Percentiles rank a stretch among this genome's conserved stretches.
phyloP scores from a whole-genome alignment of 2,797 vertebrate genomes.

The Trichosurus vulpecula region DNA sequence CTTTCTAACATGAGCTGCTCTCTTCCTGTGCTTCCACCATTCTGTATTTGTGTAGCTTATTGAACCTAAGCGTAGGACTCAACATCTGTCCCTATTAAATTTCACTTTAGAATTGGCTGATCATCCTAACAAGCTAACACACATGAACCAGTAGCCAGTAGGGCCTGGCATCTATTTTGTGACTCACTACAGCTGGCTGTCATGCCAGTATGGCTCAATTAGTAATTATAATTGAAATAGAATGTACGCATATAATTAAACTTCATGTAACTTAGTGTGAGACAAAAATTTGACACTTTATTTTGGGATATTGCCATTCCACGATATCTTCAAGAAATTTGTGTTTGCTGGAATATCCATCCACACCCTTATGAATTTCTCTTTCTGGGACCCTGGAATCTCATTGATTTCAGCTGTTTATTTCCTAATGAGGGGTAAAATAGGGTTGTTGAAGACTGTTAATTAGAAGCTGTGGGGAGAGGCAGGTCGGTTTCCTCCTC shows the following conservation, averaged over 20 bases:
- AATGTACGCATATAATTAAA: neutral
- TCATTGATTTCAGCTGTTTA: neutral
- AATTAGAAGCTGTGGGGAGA: neutral
- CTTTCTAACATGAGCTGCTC: neutral
- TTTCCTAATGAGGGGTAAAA: neutral
- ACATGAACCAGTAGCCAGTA: too few species aligned
- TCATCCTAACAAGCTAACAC: too few species aligned
- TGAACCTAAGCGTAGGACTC: neutral
- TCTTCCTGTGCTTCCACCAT: too few species aligned
- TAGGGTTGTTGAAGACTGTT: neutral
- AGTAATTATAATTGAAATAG: neutral
- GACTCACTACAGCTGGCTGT: too few species aligned
- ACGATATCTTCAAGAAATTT: neutral
- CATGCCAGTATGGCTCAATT: too few species aligned
- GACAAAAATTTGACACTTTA: neutral
- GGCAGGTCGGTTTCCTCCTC: neutral
- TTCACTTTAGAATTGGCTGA: too few species aligned
- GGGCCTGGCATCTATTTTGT: too few species aligned
- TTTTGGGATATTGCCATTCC: neutral
- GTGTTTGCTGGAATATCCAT: neutral
- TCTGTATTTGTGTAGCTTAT: neutral
- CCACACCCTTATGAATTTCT: neutral
- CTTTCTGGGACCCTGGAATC: too few species aligned
- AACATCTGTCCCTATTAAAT: neutral
- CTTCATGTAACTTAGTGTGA: neutral